These are phyloP conservation scores for Phylloscopus trochilus DNA, from an alignment of 2,113 vertebrate species.

Conservation along the genomic window DNA sequence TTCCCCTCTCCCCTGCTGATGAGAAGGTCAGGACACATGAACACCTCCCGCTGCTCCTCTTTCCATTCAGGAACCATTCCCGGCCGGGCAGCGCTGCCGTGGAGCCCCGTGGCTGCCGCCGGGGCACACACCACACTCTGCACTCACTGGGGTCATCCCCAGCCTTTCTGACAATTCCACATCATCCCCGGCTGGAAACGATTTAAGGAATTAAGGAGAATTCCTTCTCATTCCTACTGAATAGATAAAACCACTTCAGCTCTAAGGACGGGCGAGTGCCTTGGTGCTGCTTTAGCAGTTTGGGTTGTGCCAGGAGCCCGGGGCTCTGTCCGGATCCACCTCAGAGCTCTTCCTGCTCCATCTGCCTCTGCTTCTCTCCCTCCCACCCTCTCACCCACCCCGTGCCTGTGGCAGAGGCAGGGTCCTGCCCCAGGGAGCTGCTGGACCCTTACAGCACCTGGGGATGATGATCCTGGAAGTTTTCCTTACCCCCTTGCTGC, in stretches of 20 bases:
- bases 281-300: rapidly evolving
- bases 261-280: neutral
- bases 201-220: no score
- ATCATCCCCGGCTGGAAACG: rapidly evolving
- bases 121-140: rapidly evolving
- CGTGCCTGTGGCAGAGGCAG: neutral
- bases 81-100: neutral
- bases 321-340: no score
- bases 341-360: neutral
- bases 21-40: neutral
- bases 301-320: neutral
- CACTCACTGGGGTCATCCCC: rapidly evolving
- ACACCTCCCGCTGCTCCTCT: rapidly evolving
- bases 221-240: neutral
- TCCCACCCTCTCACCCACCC: neutral
- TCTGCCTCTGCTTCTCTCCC: neutral
- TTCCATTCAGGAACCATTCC: rapidly evolving
- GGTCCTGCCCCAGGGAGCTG: neutral
- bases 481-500: slow-evolving; percentile 18
- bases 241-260: rapidly evolving
- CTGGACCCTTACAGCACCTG: rapidly evolving
- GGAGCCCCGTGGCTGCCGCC: rapidly evolving
- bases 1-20: neutral
- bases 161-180: neutral
- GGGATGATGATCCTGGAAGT: neutral